Conservation (phyloP, 2,797 vertebrate genomes). For the Carduelis carduelis region DNA sequence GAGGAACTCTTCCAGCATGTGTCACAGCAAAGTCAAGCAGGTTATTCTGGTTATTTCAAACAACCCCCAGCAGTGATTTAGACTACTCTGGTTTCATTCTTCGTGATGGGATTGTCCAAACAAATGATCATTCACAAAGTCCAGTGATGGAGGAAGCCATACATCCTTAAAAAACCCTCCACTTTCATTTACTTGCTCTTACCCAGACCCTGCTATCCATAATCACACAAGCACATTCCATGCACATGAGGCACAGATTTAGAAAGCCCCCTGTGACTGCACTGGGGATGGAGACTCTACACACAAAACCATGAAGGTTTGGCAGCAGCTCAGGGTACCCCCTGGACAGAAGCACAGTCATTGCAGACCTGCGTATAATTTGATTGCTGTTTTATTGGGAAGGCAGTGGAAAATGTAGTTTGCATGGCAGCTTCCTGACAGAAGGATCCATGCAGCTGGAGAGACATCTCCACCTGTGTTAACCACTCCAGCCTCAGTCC, state of each 20-base stretch:
- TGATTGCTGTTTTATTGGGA: neutral
- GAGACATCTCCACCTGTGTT: neutral
- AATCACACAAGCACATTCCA: neutral
- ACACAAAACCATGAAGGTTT: neutral
- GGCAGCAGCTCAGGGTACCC: neutral
- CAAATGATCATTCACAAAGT: neutral
- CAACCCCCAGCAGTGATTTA: neutral
- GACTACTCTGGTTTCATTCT: neutral
- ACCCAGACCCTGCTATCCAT: neutral
- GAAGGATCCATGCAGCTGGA: neutral
- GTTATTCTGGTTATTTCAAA: constrained; percentile 35
- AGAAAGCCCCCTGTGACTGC: neutral
- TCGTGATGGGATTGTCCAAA: neutral
- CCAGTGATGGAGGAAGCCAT: neutral
- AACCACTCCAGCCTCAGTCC: neutral
- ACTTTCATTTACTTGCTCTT: neutral
- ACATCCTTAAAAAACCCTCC: neutral
- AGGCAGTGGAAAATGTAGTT: neutral
- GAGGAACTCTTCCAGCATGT: constrained; percentile 13
- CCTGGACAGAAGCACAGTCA: neutral
- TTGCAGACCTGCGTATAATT: neutral
- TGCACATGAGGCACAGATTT: neutral
- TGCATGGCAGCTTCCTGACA: neutral
- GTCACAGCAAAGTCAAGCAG: constrained; percentile 21
- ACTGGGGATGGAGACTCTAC: neutral